Percentiles rank a stretch among this genome's conserved stretches.
phyloP scores from a whole-genome alignment of 2,797 vertebrate species.

The Halcyon chelicuti region DNA sequence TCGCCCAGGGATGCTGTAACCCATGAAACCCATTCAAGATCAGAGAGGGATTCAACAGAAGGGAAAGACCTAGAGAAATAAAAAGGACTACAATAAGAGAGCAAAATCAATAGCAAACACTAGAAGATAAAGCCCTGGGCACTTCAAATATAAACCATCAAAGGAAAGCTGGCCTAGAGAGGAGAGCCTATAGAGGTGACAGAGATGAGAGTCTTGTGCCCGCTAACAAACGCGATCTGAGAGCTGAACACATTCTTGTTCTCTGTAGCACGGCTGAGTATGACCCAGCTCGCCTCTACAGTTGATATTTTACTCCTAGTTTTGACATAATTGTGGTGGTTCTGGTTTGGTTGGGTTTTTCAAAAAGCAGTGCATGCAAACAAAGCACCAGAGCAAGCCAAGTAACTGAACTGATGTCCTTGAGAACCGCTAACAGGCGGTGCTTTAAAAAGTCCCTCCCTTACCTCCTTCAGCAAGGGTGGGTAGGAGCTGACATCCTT shows the following conservation, averaged over 20 bases:
- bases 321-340: background rate
- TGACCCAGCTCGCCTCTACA: constrained; percentile 34
- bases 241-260: background rate
- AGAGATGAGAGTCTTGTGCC: background rate
- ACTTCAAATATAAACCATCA: constrained; percentile 55
- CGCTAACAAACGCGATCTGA: background rate
- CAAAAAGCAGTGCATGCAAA: background rate
- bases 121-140: constrained; percentile 29
- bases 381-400: constrained; percentile 33
- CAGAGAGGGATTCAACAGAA: background rate
- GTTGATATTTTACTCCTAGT: constrained; percentile 22
- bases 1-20: background rate
- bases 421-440: background rate
- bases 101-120: constrained; percentile 36
- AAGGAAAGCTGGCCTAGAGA: constrained; percentile 21
- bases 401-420: background rate
- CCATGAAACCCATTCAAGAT: constrained; percentile 9
- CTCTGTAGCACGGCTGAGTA: constrained; percentile 13
- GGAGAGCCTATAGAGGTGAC: background rate
- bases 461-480: background rate
- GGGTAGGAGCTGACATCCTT: background rate
- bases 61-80: constrained; percentile 10
- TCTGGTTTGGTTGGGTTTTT: background rate
- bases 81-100: background rate
- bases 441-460: background rate